Conservation (phyloP, 2,888 invertebrate species). For the Myopa tessellatipennis region DNA sequence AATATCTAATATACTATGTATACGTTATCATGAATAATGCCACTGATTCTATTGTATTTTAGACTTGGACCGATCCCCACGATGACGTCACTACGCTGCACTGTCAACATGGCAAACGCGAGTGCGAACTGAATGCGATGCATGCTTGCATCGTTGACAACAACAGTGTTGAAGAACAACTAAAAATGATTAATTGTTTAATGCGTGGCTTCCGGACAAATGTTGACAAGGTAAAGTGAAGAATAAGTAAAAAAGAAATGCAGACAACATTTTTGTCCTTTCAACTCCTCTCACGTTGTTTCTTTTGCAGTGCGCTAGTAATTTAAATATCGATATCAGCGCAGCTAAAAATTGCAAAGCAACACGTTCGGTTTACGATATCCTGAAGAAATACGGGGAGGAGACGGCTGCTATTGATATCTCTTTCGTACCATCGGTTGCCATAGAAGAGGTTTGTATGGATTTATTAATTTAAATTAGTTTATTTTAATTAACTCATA, state of each 20-base stretch:
- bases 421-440: slow-evolving; percentile 63
- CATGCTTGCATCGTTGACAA: slow-evolving; percentile 65
- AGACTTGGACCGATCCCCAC: slow-evolving; percentile 52
- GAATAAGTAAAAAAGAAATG: background rate
- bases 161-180: slow-evolving; percentile 51
- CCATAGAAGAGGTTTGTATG: slow-evolving; percentile 61
- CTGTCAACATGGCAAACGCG: slow-evolving; percentile 63
- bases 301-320: slow-evolving; percentile 52
- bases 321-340: slow-evolving; percentile 54
- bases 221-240: slow-evolving; percentile 50
- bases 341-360: slow-evolving; percentile 56
- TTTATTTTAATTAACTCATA: background rate
- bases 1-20: background rate
- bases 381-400: slow-evolving; percentile 60
- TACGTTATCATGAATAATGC: background rate
- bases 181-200: slow-evolving; percentile 62
- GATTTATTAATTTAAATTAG: background rate
- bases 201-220: slow-evolving; percentile 52
- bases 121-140: slow-evolving; percentile 65
- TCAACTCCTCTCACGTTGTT: background rate
- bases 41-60: no score
- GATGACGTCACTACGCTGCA: slow-evolving; percentile 51
- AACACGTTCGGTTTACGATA: slow-evolving; percentile 54
- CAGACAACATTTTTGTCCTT: background rate
- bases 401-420: slow-evolving; percentile 58